phyloP scores from a whole-genome alignment of 1,140 invertebrate genomes.

The Charaxes varanes region DNA sequence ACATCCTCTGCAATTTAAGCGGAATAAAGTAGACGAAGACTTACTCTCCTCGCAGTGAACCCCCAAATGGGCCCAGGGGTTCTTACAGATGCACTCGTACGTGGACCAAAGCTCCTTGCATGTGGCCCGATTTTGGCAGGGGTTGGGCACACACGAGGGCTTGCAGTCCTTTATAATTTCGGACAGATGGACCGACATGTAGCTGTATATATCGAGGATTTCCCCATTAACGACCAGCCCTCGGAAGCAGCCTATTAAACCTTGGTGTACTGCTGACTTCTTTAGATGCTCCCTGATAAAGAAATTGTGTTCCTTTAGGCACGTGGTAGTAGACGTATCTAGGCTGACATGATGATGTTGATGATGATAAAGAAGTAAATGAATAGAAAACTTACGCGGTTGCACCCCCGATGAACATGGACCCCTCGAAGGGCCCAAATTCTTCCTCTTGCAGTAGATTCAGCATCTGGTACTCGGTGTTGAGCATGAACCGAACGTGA shows the following conservation, averaged over 20 bases:
- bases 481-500: slow-evolving; percentile 95
- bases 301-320: no score
- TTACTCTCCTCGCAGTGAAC: slow-evolving; percentile 92
- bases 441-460: slow-evolving; percentile 89
- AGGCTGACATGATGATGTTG: no score
- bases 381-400: slow-evolving; percentile 80
- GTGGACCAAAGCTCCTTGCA: slow-evolving; percentile 95
- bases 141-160: slow-evolving; percentile 94
- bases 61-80: slow-evolving; percentile 93
- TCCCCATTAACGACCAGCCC: slow-evolving; percentile 93
- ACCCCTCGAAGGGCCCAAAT: slow-evolving; percentile 93
- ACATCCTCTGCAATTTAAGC: no score
- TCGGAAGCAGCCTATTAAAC: slow-evolving; percentile 93
- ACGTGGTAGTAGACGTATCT: no score
- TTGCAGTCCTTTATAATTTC: slow-evolving; percentile 95
- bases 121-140: slow-evolving; percentile 91
- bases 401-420: slow-evolving; percentile 93
- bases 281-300: slow-evolving; percentile 85
- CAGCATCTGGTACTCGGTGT: slow-evolving; percentile 90
- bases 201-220: slow-evolving; percentile 92
- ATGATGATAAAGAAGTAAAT: background rate
- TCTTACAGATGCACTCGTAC: slow-evolving; percentile 92
- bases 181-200: slow-evolving; percentile 93
- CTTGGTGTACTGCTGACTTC: slow-evolving; percentile 87
- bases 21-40: slow-evolving; percentile 39